Conservation (phyloP, 2,888 invertebrate genomes). For the Margaritifera margaritifera region DNA sequence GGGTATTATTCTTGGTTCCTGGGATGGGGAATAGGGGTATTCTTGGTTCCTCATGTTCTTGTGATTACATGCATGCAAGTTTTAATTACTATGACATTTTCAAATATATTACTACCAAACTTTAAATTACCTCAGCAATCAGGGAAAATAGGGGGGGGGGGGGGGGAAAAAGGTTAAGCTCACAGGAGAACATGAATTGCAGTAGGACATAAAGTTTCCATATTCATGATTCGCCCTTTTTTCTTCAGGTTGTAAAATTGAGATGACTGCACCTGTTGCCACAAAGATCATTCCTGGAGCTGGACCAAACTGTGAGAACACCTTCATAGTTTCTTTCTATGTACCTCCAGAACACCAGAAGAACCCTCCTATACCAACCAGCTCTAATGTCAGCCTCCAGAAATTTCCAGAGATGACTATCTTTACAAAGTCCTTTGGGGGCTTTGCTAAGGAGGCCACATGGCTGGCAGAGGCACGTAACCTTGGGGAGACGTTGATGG, state of each 20-base stretch:
- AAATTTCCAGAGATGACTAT: conserved; percentile 42
- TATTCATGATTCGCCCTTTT: too few species aligned
- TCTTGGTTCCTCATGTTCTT: too few species aligned
- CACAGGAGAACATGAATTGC: too few species aligned
- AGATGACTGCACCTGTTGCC: conserved; percentile 64
- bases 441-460: conserved; percentile 50
- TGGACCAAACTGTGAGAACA: conserved; percentile 59
- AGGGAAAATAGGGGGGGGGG: too few species aligned
- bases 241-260: conserved; percentile 51
- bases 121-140: too few species aligned
- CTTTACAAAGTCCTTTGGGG: conserved; percentile 50
- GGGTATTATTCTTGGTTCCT: too few species aligned
- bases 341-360: conserved; percentile 45
- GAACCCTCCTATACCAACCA: conserved; percentile 50
- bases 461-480: conserved; percentile 45
- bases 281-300: conserved; percentile 53
- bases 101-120: too few species aligned
- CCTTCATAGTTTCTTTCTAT: conserved; percentile 62
- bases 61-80: too few species aligned
- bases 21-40: too few species aligned
- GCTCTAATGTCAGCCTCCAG: conserved; percentile 48
- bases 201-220: too few species aligned
- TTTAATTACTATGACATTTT: too few species aligned
- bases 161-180: too few species aligned
- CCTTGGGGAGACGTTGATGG: conserved; percentile 34